Evolutionary conservation across 2,888 invertebrate genomes (phyloP).

Genomic region (Bruchidius siliquastri): DNA sequence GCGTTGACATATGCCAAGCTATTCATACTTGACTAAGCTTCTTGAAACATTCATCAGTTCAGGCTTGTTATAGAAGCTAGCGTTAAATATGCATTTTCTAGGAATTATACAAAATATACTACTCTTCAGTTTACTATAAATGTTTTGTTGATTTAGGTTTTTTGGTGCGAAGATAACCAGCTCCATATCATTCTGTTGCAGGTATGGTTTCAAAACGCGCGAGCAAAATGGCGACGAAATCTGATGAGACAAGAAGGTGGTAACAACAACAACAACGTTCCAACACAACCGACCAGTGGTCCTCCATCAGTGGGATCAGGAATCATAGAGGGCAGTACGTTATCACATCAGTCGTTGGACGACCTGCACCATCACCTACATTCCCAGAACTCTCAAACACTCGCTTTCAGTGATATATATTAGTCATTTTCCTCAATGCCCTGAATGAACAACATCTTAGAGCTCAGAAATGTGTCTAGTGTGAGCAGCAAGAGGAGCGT

Average conservation of each 20-base stretch:
- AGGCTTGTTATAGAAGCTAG: too few relatives aligned
- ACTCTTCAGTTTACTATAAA: too few relatives aligned
- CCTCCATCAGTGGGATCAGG: slow-evolving; percentile 41
- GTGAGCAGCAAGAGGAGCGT: background rate
- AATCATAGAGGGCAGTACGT: slow-evolving; percentile 49
- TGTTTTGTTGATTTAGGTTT: too few relatives aligned
- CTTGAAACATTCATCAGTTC: too few relatives aligned
- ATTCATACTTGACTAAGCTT: too few relatives aligned
- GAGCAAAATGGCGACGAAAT: slow-evolving; percentile 96
- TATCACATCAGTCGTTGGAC: slow-evolving; percentile 51
- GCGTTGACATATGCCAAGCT: too few relatives aligned
- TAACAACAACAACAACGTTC: slow-evolving; percentile 32
- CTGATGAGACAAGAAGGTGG: slow-evolving; percentile 78
- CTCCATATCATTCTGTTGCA: slow-evolving; percentile 40
- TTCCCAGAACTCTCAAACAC: slow-evolving; percentile 45
- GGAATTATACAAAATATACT: too few relatives aligned
- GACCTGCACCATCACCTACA: slow-evolving; percentile 55
- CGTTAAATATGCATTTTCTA: too few relatives aligned
- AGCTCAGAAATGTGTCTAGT: too few relatives aligned
- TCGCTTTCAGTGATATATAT: slow-evolving; percentile 47
- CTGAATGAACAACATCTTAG: background rate
- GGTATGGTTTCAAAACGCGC: slow-evolving; percentile 99
- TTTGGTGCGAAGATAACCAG: too few relatives aligned
- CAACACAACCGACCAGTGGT: slow-evolving; percentile 35
- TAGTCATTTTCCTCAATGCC: slow-evolving; percentile 18